Evolutionary conservation across 2,888 invertebrate genomes (phyloP), one percentile per base, ranked within the genome.

Genomic region (Chrysodeixis includens): DNA sequence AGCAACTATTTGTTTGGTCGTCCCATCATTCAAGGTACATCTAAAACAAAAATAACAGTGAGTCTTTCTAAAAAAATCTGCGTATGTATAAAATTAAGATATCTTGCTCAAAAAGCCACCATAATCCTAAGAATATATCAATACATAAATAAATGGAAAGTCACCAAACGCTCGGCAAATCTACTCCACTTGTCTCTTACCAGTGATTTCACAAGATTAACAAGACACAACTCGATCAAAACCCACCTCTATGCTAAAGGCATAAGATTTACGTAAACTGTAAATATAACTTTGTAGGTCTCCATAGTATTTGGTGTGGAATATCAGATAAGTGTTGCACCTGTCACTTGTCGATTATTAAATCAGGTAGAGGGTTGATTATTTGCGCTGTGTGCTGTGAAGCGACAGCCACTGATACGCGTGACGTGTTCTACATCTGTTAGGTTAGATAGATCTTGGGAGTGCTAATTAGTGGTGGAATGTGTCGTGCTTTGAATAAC

Each of bases 261-360:
- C 0, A 0, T 81, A 87, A 66, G 70, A 81, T 78, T 18, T 49
- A 67, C 46, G 2, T 16, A 8, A 60, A 57, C 49, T 8, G 85
- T 59, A 81, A 22, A 6, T n/a, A n/a, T 62, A 76, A 74, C 10
- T 7, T 77, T 82, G 84, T 80, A 75, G 74, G 74, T 74, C 70
- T 67, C 74, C 76, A 62, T 69, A 81, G 86, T 85, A 83, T 87
- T 87, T 78, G 84, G 81, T 71, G 77, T 84, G 81, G 83, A 76
- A 81, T 83, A 83, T 78, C 73, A 79, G 86, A 88, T 88, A 90
- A 91, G 91, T 89, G 91, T 14, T 86, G 91, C 75, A 72, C 81
- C 78, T 69, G 82, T 76, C 74, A 72, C 78, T 72, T 74, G 82
- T 87, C 87, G 86, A 88, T 85, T 85, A 88, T 88, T 79, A 82